Base-by-base conservation (phyloP, 2,888 invertebrate species). In the Mongoloraphidia duomilia region DNA sequence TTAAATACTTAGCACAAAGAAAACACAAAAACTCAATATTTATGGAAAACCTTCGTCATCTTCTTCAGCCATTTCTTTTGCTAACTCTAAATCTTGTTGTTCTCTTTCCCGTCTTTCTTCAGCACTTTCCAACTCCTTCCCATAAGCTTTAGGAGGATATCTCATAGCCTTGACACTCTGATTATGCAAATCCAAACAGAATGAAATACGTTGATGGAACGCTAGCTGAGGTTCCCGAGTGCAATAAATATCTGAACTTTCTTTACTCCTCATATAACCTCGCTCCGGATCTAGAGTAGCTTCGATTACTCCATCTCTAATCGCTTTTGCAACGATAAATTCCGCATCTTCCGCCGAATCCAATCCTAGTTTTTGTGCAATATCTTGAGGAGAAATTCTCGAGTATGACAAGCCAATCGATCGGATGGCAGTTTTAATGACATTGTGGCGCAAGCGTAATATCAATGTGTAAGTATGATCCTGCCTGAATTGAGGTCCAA, bases 1-100 rank as follows among this genome's bases (percentile, higher is more conserved):
- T 26, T 39, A 17, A 42, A 44, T 34, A n/a, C 13, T 13, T 34
- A 34, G 8, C 10, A 34, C 13, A 44, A 34, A 34, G 33, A 44
- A 44, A 26, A 44, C 33, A n/a, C 17, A 13, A 34, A 40, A 34
- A 6, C 26, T 6, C 26, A 51, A 26, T 49, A 56, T 60, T 65
- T 65, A 74, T 56, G 74, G 74, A 63, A 86, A 87, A 56, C 86
- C 86, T 72, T 93, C 93, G 73, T 96, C 95, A 68, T 98, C 97
- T 65, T 98, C 97, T 64, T 98, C 98, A 8, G 96, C 96, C 87
- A 98, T 94, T 72, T 98, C 97, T 68, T 97, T 98, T n/a, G 98
- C 98, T 59, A 96, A 75, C 67, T 98, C 98, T 61, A 98, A 73
- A 70, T 99, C 98, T 68, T 97, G 95, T 62, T 96, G 95, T 66